These are phyloP conservation scores for Cygnus buccinator DNA, from an alignment of 2,113 vertebrate genomes.

Conservation along the genomic window DNA sequence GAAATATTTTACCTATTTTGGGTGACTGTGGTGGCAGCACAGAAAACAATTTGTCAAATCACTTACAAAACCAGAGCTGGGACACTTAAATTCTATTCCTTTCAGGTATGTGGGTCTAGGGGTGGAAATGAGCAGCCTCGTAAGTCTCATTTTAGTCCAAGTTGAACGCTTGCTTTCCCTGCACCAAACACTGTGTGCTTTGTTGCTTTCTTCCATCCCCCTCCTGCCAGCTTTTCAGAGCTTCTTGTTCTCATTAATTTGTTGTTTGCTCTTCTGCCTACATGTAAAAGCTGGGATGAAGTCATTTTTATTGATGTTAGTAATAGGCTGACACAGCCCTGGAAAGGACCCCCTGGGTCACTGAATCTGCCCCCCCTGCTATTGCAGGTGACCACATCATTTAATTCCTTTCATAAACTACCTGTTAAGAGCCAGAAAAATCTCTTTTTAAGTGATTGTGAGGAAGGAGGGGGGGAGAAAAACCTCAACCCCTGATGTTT, in stretches of 20 bases:
- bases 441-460: neutral
- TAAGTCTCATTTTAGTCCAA: slow-evolving; percentile 36
- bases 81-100: slow-evolving; percentile 71
- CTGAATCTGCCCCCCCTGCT: neutral
- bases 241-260: slow-evolving; percentile 48
- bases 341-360: slow-evolving; percentile 19
- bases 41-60: slow-evolving; percentile 78
- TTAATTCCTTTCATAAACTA: slow-evolving; percentile 49
- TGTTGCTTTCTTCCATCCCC: neutral
- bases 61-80: slow-evolving; percentile 60
- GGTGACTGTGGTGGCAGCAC: slow-evolving; percentile 49
- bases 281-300: neutral
- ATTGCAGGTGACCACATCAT: neutral
- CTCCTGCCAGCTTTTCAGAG: slow-evolving; percentile 6
- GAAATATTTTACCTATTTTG: slow-evolving; percentile 79
- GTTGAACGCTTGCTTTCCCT: neutral
- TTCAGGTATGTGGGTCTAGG: slow-evolving; percentile 35
- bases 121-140: slow-evolving; percentile 30
- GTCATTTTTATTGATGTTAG: slow-evolving; percentile 25
- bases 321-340: slow-evolving; percentile 25
- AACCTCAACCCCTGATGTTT: neutral
- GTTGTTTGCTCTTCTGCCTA: slow-evolving; percentile 38
- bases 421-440: slow-evolving; percentile 16
- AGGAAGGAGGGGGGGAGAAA: neutral
- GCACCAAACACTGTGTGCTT: neutral